Evolutionary conservation across 1,140 invertebrate genomes (phyloP), one percentile per base, ranked within the genome.

Genomic region (Palaemon carinicauda): DNA sequence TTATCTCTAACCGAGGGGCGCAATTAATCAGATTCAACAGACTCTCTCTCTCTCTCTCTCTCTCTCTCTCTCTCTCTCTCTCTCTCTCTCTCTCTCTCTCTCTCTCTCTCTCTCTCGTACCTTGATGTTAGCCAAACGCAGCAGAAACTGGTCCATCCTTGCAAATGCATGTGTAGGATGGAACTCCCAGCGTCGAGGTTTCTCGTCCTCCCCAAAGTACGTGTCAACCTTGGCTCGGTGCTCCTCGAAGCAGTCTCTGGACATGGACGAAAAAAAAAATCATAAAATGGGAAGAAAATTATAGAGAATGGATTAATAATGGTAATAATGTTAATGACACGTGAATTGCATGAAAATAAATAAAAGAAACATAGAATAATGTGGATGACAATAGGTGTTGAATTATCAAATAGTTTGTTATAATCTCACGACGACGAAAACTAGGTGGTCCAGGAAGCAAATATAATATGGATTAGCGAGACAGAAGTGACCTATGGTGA

Each of bases 141-240:
- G 94, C 4, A 96, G 90, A 91, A 98, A 99, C 74, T 94, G 94
- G 90, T 97, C 95, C 91, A 96, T 95, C 89, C 97, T 93, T 88
- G 94, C 94, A 92, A 98, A 98, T 77, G 98, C 95, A 89, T 95
- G 95, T 7, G 87, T 88, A 3, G 96, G 94, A 91, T 97, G 95
- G 92, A 98, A 98, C 78, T 96, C 96, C 97, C 97, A 98, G 0
- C 94, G 92, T 65, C 94, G 92, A 4, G 94, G 92, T 79, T 93
- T 91, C 78, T 93, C 91, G 65, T 94, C 94, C 90, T 94, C 92
- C 14, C 53, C 33, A 90, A 95, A 95, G 90, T 94, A 95, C 3
- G 91, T 93, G 1, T 92, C 91, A 33, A 97, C 90, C 90, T 94
- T 95, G 56, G 94, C 93, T 90, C 95, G 95, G 90, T 95, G 95